Evolutionary conservation across 1,140 invertebrate species (phyloP), one percentile per base, ranked within the genome.

Genomic region (Idris sp.): DNA sequence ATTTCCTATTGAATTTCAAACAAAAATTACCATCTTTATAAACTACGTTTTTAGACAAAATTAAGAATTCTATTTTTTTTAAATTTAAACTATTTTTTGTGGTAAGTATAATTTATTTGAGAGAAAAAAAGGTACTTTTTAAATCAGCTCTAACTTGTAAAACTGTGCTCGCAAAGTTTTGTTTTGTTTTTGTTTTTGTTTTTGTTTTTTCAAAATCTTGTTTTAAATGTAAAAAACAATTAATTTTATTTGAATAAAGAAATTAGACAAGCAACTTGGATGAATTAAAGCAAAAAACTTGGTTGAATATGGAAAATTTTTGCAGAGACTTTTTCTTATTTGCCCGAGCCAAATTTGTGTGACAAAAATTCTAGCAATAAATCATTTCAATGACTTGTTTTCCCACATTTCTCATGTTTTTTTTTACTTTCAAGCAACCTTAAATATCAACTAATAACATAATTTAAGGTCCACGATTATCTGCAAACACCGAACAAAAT

Each of bases 381-480:
- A 54, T 54, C 36, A 31, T 31, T 13, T 0, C 4, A 41, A 19
- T 15, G 51, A 31, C 36, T 54, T 41, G 36, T 41, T 54, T 54
- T 9, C 36, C 16, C 22, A n/a, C 14, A 38, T 40, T 28, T 53
- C 16, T 54, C 36, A 19, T 54, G 51, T 31, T 54, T 41, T 41
- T 31, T 54, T 41, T 41, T 22, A 3, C 10, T 13, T 13, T 7
- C 2, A 14, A 54, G 9, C 31, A n/a, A n/a, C 51, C 6, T 54
- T 41, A 30, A 54, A 15, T 36, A 14, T 8, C 19, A 19, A 26
- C 30, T 59, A 44, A 59, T 26, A 59, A 59, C 43, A 36, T 49
- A 48, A 61, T 40, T 49, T 40, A 28, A 43, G 25, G 11, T 48
- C 30, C 9, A 7, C 33, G 35, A 49, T 61, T 61, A 61, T 61